A percentile compares a stretch with the other conserved stretches of the same genome.
Evolutionary conservation across 2,888 invertebrate species (phyloP).

Genomic region (Lasioglossum calceatum): DNA sequence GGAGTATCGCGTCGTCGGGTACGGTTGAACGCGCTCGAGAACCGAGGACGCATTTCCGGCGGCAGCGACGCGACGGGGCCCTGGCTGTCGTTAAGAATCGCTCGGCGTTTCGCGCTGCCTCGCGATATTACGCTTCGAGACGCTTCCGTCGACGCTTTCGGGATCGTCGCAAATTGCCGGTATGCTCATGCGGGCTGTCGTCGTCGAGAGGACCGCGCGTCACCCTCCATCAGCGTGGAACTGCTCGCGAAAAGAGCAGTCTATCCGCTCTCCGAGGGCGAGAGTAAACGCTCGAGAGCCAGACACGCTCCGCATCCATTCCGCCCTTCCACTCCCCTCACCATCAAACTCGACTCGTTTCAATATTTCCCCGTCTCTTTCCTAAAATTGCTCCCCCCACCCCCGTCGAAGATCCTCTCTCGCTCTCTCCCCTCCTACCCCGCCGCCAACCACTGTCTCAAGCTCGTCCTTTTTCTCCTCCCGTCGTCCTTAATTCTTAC

Average conservation of each 20-base stretch:
- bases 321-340: background rate
- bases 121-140: slow-evolving; percentile 26
- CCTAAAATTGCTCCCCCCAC: slow-evolving; percentile 7
- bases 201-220: slow-evolving; percentile 49
- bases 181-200: slow-evolving; percentile 50
- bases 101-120: slow-evolving; percentile 6
- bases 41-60: background rate
- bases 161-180: slow-evolving; percentile 56
- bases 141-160: slow-evolving; percentile 32
- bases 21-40: background rate
- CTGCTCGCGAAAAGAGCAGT: slow-evolving; percentile 60
- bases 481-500: background rate
- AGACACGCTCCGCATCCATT: slow-evolving; percentile 45
- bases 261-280: slow-evolving; percentile 50
- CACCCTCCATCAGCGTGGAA: slow-evolving; percentile 62
- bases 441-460: background rate
- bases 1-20: background rate
- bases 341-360: slow-evolving; percentile 17
- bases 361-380: slow-evolving; percentile 31
- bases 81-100: slow-evolving; percentile 25
- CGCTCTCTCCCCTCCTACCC: background rate
- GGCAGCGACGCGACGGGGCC: background rate
- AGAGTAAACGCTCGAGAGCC: slow-evolving; percentile 54
- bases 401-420: background rate
- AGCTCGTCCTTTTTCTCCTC: background rate